Evolutionary conservation across 2,888 invertebrate species (phyloP).

Genomic region (Eupithecia tripunctaria): DNA sequence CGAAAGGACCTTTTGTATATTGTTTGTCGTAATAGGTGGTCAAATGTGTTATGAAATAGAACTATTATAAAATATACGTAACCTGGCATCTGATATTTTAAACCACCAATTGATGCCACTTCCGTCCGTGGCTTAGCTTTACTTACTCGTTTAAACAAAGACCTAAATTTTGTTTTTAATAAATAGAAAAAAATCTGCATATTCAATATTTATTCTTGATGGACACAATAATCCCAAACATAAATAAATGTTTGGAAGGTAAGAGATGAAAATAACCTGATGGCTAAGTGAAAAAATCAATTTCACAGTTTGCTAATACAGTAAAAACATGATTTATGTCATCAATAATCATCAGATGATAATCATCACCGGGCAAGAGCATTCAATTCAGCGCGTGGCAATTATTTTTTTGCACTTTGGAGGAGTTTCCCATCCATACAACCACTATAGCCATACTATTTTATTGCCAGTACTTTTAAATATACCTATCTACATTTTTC

Average conservation of each 20-base stretch:
- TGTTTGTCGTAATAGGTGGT: slow-evolving; percentile 47
- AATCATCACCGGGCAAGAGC: slow-evolving; percentile 5
- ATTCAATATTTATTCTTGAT: background rate
- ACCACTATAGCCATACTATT: background rate
- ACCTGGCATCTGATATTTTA: background rate
- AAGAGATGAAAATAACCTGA: background rate
- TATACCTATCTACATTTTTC: background rate
- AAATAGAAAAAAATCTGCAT: background rate
- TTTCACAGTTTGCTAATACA: slow-evolving; percentile 10
- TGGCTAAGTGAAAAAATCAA: slow-evolving; percentile 14
- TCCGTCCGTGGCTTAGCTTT: background rate
- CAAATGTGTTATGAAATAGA: slow-evolving; percentile 34
- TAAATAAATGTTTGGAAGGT: background rate
- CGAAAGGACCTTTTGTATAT: slow-evolving; percentile 50
- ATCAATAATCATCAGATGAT: slow-evolving; percentile 22
- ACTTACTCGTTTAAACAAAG: too few species aligned
- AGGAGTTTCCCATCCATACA: slow-evolving; percentile 6
- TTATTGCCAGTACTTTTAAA: background rate
- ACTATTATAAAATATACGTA: background rate
- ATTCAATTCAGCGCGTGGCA: slow-evolving; percentile 22
- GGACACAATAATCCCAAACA: background rate
- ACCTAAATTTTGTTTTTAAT: background rate
- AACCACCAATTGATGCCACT: background rate
- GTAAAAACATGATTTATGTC: slow-evolving; percentile 40
- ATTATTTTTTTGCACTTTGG: slow-evolving; percentile 37